Evolutionary conservation across 2,888 invertebrate genomes (phyloP), one percentile per base, ranked within the genome.

Genomic region (Podotricha telesiphe): DNA sequence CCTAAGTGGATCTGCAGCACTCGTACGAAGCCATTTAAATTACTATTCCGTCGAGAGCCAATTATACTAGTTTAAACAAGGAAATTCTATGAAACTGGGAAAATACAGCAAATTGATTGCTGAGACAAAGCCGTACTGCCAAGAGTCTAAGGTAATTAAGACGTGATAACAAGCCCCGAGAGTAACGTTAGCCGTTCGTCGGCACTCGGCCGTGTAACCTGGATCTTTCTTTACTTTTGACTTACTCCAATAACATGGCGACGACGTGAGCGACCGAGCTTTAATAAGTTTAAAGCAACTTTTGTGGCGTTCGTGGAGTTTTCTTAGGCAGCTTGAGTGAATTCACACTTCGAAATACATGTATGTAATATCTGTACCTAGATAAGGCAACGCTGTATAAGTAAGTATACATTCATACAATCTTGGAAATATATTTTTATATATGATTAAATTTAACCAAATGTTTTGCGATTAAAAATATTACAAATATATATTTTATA

Each of bases 61-160:
- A 72, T 72, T 72, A 72, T 65, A 34, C 48, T 61, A 62, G 67
- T 67, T 69, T 56, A 62, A 61, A 65, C 48, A 62, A 65, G 67
- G 59, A 67, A 69, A 51, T 53, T 67, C 56, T 48, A 69, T 68
- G 56, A 40, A 63, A 63, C 53, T 64, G 15, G 51, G 37, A 63
- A 40, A 65, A 51, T 40, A 47, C 51, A 40, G 69, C 17, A 55
- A 51, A 48, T 62, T 62, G 56, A 66, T 56, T 53, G 48, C 28
- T 40, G 50, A 65, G 45, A 69, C 66, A 71, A 71, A 71, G 66
- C 34, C 45, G 37, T 51, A 34, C 62, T 65, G 62, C 53, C 67
- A 50, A 69, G 69, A 69, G 69, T 62, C 64, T 58, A 7, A 28
- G 65, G 66, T 72, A 72, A 73, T 73, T 73, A 72, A 68, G 59